Evolutionary conservation across 2,797 vertebrate genomes (phyloP), one percentile per base, ranked within the genome.

Genomic region (Psittacula derbiana): DNA sequence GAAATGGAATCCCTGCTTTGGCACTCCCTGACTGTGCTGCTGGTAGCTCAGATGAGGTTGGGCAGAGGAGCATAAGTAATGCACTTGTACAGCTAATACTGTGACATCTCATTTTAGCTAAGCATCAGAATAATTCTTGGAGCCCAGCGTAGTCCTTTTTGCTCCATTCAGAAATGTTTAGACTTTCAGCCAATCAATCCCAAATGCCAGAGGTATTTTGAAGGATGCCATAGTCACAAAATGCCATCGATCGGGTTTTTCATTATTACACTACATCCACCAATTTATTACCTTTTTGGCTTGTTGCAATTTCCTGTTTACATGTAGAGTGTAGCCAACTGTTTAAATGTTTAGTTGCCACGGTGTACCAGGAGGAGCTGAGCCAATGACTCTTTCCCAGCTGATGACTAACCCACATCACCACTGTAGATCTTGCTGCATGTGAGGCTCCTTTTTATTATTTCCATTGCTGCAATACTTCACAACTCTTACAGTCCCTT

Each of bases 231-330:
- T 98, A 96, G 96, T 96, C 95, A 75, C 86, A 94, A 94, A 95
- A 94, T 95, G 97, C 97, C 97, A 95, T 95, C 84, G 90, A 90
- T 96, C 62, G 52, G 94, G 96, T 96, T 96, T 97, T 84, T 97
- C 81, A 95, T 95, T 92, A 86, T 92, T 80, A 98, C 96, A 97
- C 97, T 98, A 98, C 97, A 97, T 90, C 96, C 95, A 96, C 96
- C 96, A 41, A 96, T 97, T 97, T 97, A 96, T 95, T 97, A 94
- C 93, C 90, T 91, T 95, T 97, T 97, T 96, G 97, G 97, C 97
- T 98, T 98, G 96, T 96, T 97, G 95, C 95, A 94, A 31, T 97
- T 97, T 97, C 97, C 97, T 98, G 98, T 98, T 98, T 98, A 98
- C 97, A 98, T 95, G 95, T 97, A 97, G 86, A 57, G 96, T 91